Conservation (phyloP, 2,113 vertebrate genomes). For the pig (Sus scrofa) region DNA sequence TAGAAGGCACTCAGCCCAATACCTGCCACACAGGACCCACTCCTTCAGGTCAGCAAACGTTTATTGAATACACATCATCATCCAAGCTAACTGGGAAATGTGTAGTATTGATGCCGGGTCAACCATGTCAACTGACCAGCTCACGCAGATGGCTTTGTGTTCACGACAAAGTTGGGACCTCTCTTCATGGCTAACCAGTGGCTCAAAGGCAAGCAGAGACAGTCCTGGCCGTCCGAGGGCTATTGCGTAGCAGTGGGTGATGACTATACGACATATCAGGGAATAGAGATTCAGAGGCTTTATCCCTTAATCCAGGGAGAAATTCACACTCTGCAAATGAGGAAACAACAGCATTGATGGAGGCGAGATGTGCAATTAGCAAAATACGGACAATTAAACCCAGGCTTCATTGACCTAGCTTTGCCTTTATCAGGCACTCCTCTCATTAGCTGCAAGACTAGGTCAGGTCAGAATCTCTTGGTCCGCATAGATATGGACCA, state of each 20-base stretch:
- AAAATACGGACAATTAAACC: neutral
- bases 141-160: neutral
- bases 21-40: neutral
- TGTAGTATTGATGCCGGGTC: neutral
- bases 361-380: neutral
- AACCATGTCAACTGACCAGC: neutral
- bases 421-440: neutral
- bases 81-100: neutral
- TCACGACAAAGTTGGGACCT: neutral
- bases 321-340: rapidly evolving
- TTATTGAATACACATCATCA: neutral
- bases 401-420: neutral
- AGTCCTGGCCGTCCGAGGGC: neutral
- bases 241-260: neutral
- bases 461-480: neutral
- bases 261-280: rapidly evolving
- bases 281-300: neutral
- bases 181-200: neutral
- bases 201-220: neutral
- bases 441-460: neutral
- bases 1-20: neutral
- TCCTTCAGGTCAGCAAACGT: neutral
- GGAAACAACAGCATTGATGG: neutral
- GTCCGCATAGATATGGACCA: neutral
- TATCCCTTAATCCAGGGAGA: neutral